Evolutionary conservation across 2,797 vertebrate species (phyloP).

Genomic region (Sorex maritimensis): DNA sequence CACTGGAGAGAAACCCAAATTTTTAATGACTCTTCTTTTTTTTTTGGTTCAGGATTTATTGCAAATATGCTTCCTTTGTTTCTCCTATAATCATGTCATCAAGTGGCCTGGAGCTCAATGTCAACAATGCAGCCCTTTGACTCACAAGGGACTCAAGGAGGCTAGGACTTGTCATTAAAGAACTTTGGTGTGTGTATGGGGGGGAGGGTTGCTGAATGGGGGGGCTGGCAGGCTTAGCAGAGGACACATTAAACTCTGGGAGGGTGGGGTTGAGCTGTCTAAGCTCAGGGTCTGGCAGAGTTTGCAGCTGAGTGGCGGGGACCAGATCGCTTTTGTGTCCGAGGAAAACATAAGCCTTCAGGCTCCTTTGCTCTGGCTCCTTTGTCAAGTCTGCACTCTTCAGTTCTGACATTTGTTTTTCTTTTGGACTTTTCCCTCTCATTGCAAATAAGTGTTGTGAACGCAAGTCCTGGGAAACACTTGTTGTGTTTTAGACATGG

Average conservation of each 20-base stretch:
- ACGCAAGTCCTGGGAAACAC: conserved; percentile 6
- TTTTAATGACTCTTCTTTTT: conserved; percentile 73
- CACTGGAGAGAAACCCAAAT: conserved; percentile 45
- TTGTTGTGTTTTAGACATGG: background rate
- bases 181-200: background rate
- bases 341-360: background rate
- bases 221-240: conserved; percentile 42
- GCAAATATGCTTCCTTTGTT: conserved; percentile 76
- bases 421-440: conserved; percentile 8
- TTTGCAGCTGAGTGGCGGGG: background rate
- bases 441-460: conserved; percentile 19
- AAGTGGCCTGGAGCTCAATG: conserved; percentile 75
- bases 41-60: conserved; percentile 74
- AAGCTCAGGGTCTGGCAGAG: conserved; percentile 60
- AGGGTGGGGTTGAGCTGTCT: background rate
- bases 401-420: conserved; percentile 38
- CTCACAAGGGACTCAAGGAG: conserved; percentile 42
- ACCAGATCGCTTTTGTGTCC: background rate
- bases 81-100: conserved; percentile 65
- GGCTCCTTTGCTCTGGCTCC: conserved; percentile 22
- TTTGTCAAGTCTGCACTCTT: conserved; percentile 40
- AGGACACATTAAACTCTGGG: conserved; percentile 27
- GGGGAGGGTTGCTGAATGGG: background rate
- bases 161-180: conserved; percentile 55
- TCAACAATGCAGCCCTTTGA: conserved; percentile 59